Evolutionary conservation across 2,113 vertebrate species (phyloP).

Genomic region (Rhinogobius similis): DNA sequence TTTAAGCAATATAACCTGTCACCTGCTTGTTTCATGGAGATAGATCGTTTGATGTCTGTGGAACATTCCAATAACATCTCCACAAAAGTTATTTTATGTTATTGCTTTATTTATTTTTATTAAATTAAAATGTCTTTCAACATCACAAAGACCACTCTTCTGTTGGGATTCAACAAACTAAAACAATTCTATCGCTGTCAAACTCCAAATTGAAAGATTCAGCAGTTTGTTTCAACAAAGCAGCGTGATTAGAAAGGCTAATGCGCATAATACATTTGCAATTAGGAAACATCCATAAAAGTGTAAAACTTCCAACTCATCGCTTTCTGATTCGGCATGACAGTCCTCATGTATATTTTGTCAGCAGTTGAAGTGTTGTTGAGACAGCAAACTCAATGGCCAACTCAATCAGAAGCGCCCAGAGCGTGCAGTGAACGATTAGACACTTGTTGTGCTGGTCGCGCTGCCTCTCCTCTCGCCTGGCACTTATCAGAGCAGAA

Average conservation of each 20-base stretch:
- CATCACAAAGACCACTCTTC: not conserved
- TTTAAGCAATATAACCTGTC: no score
- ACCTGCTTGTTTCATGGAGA: no score
- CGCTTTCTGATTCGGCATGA: slow-evolving; percentile 25
- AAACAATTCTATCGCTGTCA: not conserved
- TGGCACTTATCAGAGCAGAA: slow-evolving; percentile 77
- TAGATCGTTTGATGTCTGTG: no score
- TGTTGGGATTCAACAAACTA: not conserved
- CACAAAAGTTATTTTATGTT: no score
- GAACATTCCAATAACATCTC: not conserved
- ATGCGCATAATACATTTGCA: slow-evolving; percentile 16
- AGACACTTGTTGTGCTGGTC: slow-evolving; percentile 50
- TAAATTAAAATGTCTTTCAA: not conserved
- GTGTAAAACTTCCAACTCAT: slow-evolving; percentile 10
- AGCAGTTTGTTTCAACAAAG: not conserved
- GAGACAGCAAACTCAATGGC: slow-evolving; percentile 34
- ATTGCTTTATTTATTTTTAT: not conserved
- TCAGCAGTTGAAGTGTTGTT: slow-evolving; percentile 37
- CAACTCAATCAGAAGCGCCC: slow-evolving; percentile 40
- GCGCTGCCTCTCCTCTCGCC: slow-evolving; percentile 53
- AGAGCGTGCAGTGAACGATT: slow-evolving; percentile 57
- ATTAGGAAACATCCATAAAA: not conserved
- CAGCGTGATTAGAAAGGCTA: not conserved
- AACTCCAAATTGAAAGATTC: not conserved
- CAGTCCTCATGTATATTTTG: slow-evolving; percentile 34